Percentiles rank a stretch among this genome's conserved stretches.
Evolutionary conservation across 2,797 vertebrate genomes (phyloP).

Genomic region (Pseudomugil gertrudae): DNA sequence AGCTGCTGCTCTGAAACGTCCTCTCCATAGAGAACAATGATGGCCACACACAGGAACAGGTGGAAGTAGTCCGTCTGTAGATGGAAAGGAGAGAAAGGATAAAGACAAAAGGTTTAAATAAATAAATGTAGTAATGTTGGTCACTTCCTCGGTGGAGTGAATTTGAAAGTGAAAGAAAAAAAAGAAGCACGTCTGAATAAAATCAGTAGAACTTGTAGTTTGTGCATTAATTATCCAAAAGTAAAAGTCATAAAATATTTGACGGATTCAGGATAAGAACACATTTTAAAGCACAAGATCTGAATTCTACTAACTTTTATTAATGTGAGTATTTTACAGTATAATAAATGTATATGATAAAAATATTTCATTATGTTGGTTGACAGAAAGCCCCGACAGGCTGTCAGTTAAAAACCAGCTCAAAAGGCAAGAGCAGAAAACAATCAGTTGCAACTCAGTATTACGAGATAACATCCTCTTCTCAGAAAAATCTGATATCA

Average conservation of each 20-base stretch:
- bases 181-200: neutral
- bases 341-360: no score
- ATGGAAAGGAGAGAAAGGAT: neutral
- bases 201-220: neutral
- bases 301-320: no score
- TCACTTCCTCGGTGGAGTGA: neutral
- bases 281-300: neutral
- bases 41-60: constrained; percentile 96
- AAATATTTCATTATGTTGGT: neutral
- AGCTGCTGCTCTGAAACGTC: constrained; percentile 95
- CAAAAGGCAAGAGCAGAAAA: neutral
- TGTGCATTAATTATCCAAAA: neutral
- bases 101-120: neutral
- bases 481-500: constrained; percentile 42
- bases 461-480: neutral
- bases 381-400: neutral
- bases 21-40: constrained; percentile 95
- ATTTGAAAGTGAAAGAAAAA: neutral
- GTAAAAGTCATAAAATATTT: neutral
- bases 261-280: neutral
- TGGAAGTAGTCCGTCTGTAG: constrained; percentile 97
- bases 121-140: no score
- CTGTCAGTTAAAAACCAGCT: neutral
- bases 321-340: no score
- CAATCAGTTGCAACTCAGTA: neutral